Percentiles rank a stretch among this genome's conserved stretches.
phyloP scores from a whole-genome alignment of 2,113 vertebrate species.

The Alethe diademata region DNA sequence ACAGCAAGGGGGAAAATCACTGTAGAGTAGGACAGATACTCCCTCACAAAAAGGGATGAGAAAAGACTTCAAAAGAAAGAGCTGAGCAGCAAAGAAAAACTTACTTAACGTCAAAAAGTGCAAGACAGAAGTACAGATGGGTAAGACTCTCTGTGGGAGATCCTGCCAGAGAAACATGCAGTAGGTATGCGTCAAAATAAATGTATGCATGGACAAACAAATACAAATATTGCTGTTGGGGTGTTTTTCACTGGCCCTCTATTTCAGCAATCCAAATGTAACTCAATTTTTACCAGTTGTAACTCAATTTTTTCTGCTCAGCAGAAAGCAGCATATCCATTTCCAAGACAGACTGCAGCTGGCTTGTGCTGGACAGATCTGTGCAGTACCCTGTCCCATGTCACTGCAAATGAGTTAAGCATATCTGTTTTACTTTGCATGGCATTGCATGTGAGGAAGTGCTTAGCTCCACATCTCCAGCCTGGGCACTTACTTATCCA shows the following conservation, averaged over 20 bases:
- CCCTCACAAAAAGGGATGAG: neutral
- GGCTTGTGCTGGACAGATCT: neutral
- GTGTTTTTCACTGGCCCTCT: neutral
- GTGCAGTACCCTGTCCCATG: neutral
- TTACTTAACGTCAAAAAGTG: neutral
- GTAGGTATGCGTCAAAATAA: neutral
- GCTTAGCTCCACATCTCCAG: neutral
- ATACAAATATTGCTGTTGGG: neutral
- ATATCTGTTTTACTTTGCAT: neutral
- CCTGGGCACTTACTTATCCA: neutral
- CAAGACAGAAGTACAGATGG: neutral
- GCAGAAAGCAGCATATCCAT: neutral
- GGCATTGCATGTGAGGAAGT: neutral
- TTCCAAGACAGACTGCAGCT: neutral
- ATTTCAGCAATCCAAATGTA: neutral
- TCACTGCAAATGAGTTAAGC: neutral
- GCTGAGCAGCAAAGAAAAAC: neutral
- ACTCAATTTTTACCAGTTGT: neutral
- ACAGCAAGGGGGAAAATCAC: neutral
- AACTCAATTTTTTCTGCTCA: neutral
- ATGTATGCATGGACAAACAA: neutral
- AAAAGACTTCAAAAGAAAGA: neutral
- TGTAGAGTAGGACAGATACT: neutral
- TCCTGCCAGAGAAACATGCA: neutral
- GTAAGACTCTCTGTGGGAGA: neutral